Percentiles rank a stretch among this genome's conserved stretches.
Evolutionary conservation across 2,797 vertebrate genomes (phyloP).

Genomic region (Cheirogaleus major): DNA sequence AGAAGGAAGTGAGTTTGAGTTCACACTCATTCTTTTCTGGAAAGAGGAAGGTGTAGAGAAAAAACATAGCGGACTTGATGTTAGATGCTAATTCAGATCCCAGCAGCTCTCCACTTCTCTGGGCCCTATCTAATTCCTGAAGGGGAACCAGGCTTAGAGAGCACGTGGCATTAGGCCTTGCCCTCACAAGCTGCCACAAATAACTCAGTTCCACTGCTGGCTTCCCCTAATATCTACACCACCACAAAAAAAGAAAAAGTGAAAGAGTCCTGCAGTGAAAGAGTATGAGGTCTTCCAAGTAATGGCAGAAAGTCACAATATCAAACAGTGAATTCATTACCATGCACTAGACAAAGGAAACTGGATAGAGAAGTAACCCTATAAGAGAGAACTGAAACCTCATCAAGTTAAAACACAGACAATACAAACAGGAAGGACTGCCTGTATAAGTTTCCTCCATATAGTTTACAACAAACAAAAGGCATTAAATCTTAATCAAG

Average conservation of each 20-base stretch:
- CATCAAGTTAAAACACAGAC: not conserved
- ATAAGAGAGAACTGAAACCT: not conserved
- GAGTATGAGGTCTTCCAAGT: not conserved
- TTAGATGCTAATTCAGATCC: not conserved
- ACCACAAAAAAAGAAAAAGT: no score
- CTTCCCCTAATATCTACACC: not conserved
- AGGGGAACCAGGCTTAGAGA: not conserved
- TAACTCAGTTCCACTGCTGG: not conserved
- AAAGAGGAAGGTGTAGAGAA: not conserved
- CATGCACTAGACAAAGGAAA: not conserved
- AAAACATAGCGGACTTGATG: not conserved
- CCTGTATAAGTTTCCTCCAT: not conserved
- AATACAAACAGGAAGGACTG: not conserved
- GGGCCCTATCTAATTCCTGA: not conserved
- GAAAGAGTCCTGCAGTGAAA: not conserved
- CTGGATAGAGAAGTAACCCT: not conserved
- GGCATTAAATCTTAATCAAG: not conserved
- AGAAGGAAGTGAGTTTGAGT: not conserved
- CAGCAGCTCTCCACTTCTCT: not conserved
- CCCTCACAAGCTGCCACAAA: not conserved
- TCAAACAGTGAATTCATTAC: not conserved
- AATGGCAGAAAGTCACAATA: not conserved
- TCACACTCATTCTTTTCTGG: not conserved
- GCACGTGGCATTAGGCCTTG: accelerated
- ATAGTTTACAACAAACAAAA: not conserved